Evolutionary conservation across 2,113 vertebrate species (phyloP).

Genomic region (Tringa solitaria): DNA sequence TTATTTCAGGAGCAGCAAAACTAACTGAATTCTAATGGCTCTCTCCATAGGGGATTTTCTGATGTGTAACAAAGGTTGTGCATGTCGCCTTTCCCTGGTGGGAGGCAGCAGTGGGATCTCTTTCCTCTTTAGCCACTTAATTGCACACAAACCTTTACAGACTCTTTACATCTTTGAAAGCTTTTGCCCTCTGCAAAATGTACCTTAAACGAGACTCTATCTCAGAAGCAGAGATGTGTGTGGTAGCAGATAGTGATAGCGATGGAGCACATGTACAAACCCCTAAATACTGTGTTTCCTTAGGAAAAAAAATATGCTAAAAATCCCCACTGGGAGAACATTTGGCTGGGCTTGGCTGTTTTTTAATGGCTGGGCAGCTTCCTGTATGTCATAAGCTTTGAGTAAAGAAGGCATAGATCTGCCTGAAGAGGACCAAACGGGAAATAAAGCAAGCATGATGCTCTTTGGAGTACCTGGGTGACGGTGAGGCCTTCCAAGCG

Average conservation of each 20-base stretch:
- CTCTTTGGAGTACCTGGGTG: neutral
- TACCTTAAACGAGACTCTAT: neutral
- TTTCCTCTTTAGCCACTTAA: neutral
- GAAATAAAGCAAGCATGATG: neutral
- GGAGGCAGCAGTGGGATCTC: neutral
- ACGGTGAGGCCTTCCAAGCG: neutral
- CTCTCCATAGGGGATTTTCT: neutral
- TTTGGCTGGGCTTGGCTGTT: neutral
- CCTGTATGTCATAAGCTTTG: neutral
- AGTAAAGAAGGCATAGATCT: neutral
- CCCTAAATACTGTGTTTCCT: neutral
- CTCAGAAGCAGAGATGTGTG: neutral
- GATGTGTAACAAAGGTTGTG: neutral
- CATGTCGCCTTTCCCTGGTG: neutral
- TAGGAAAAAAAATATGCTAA: neutral
- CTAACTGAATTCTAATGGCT: neutral
- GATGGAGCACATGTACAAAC: fast-evolving
- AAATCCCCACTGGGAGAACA: neutral
- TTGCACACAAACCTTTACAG: neutral
- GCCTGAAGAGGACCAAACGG: neutral
- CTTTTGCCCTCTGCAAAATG: neutral
- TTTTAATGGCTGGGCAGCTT: neutral
- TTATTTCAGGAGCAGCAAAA: neutral
- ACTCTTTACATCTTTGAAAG: neutral
- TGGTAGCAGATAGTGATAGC: neutral